Evolutionary conservation across 2,797 vertebrate genomes (phyloP).

Genomic region (Australoheros facetus): DNA sequence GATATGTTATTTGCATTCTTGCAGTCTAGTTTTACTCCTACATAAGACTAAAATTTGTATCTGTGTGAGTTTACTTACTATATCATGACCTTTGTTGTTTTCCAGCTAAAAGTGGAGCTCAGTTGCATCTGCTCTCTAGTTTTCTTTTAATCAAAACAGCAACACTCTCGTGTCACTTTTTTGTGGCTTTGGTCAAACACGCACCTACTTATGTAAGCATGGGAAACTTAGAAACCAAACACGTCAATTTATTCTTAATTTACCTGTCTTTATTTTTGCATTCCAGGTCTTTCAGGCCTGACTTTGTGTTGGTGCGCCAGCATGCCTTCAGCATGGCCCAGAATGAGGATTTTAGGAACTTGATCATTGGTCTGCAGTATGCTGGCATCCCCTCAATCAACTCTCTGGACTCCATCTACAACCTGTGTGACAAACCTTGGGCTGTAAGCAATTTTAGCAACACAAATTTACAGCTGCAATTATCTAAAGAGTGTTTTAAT

Average conservation of each 20-base stretch:
- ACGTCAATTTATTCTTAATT: background rate
- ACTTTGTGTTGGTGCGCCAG: conserved; percentile 95
- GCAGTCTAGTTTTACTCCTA: background rate
- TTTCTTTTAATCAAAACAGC: background rate
- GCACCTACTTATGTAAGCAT: background rate
- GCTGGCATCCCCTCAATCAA: conserved; percentile 93
- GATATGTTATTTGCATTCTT: background rate
- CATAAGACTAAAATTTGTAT: background rate
- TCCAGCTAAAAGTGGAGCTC: background rate
- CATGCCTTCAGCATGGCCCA: conserved; percentile 97
- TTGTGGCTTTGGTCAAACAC: background rate
- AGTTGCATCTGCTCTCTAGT: background rate
- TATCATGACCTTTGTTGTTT: background rate
- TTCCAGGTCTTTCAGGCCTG: conserved; percentile 92
- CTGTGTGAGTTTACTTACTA: background rate
- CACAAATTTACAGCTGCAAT: background rate
- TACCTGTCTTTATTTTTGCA: background rate
- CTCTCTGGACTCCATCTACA: conserved; percentile 95
- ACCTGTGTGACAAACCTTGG: conserved; percentile 98
- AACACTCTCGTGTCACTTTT: background rate
- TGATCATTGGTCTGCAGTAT: conserved; percentile 96
- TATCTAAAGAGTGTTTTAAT: conserved; percentile 6
- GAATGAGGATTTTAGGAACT: conserved; percentile 95
- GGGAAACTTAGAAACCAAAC: background rate
- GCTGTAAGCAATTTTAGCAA: conserved; percentile 85